Evolutionary conservation across 2,113 vertebrate species (phyloP).

Genomic region (Festucalex cinctus): DNA sequence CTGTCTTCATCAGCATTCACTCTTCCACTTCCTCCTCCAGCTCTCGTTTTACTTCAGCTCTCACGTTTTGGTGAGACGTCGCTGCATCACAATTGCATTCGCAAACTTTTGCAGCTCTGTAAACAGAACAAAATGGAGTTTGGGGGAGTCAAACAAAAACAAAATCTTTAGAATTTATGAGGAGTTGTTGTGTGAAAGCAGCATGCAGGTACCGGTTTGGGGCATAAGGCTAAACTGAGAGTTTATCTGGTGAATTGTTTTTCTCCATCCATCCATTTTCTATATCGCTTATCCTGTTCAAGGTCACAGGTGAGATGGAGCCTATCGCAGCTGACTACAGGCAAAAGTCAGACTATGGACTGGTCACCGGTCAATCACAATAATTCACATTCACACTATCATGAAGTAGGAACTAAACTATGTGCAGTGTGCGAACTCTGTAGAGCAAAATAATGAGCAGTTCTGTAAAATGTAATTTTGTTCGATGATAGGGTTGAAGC

Average conservation of each 20-base stretch:
- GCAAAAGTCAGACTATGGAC: not conserved
- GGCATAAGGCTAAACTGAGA: not conserved
- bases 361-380: not conserved
- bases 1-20: constrained; percentile 47
- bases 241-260: not conserved
- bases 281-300: not conserved
- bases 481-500: too few species aligned
- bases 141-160: not conserved
- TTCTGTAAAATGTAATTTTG: too few species aligned
- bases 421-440: too few species aligned
- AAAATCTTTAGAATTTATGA: not conserved
- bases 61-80: not conserved
- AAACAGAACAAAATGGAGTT: not conserved
- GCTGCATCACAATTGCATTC: not conserved
- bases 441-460: too few species aligned
- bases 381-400: not conserved
- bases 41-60: constrained; percentile 6
- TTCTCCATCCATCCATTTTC: not conserved
- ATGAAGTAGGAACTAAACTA: too few species aligned
- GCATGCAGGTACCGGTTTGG: not conserved
- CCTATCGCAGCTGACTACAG: not conserved
- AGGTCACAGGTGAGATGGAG: not conserved
- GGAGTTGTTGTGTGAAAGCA: not conserved
- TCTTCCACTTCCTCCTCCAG: constrained; percentile 33
- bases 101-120: not conserved